Percentiles rank a stretch among this genome's conserved stretches.
Evolutionary conservation across 2,113 vertebrate genomes (phyloP).

Genomic region (Eidolon helvum): DNA sequence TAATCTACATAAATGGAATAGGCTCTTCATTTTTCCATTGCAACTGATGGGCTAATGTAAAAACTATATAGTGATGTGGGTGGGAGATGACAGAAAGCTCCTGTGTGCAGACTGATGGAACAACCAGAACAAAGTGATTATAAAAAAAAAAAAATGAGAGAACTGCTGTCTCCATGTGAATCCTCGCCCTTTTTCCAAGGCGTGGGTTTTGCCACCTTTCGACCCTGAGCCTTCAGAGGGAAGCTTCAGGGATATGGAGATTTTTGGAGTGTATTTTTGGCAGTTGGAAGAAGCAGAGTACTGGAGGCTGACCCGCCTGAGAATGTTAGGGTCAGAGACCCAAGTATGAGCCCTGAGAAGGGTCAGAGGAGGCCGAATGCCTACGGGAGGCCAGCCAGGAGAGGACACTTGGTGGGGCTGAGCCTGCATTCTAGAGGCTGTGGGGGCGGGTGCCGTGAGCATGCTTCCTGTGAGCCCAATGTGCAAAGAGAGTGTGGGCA

Average conservation of each 20-base stretch:
- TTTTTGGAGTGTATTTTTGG: not conserved
- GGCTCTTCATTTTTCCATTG: not conserved
- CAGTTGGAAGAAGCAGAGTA: not conserved
- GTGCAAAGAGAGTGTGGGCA: not conserved
- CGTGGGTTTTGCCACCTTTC: not conserved
- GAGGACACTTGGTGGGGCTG: not conserved
- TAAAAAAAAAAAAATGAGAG: not conserved
- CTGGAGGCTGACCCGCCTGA: not conserved
- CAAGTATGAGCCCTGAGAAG: not conserved
- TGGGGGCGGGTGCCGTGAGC: not conserved
- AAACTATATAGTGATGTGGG: rapidly evolving
- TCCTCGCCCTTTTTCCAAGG: no score
- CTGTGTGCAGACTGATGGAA: not conserved
- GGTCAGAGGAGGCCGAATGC: no score
- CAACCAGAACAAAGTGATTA: not conserved
- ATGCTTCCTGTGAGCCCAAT: not conserved
- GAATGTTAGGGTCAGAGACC: not conserved
- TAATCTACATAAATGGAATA: not conserved
- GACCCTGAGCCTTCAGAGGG: not conserved
- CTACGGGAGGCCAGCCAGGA: no score
- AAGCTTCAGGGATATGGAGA: not conserved
- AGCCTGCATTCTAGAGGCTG: not conserved
- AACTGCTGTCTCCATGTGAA: not conserved
- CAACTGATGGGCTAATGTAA: not conserved
- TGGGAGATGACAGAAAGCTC: not conserved